These are phyloP conservation scores for Theristicus caerulescens DNA, from an alignment of 2,113 vertebrate species.

Conservation along the genomic window DNA sequence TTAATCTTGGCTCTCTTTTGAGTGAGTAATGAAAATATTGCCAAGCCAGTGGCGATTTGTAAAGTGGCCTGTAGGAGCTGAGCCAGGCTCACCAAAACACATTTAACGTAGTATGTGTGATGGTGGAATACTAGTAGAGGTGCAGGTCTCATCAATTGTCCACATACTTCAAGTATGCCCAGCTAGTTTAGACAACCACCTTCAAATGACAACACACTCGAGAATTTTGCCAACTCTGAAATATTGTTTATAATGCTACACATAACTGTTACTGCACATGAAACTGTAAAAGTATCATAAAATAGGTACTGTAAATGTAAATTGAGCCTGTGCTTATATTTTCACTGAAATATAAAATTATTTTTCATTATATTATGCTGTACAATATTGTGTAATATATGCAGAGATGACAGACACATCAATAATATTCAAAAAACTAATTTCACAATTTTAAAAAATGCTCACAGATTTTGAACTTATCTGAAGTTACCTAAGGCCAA, in stretches of 20 bases:
- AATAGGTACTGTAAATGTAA: background rate
- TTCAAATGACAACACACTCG: background rate
- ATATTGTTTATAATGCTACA: background rate
- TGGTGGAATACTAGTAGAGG: background rate
- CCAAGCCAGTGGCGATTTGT: constrained; percentile 18
- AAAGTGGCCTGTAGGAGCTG: constrained; percentile 6
- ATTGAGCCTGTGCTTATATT: background rate
- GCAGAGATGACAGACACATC: background rate
- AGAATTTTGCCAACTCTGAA: background rate
- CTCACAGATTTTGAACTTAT: background rate
- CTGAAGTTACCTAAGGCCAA: background rate
- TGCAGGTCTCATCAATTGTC: background rate
- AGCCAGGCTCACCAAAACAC: background rate
- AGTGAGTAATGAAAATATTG: constrained; percentile 30
- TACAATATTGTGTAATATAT: background rate
- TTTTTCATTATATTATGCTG: background rate
- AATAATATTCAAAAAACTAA: background rate
- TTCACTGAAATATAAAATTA: background rate
- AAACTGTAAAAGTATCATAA: background rate
- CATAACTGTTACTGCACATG: rapidly evolving
- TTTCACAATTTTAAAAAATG: background rate
- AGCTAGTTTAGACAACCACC: background rate
- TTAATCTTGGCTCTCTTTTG: constrained; percentile 40
- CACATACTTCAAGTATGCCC: background rate
- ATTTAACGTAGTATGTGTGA: background rate